A percentile compares a stretch with the other conserved stretches of the same genome.
Conservation (phyloP, 2,797 vertebrate genomes). For the Rhadinocentrus ornatus region DNA sequence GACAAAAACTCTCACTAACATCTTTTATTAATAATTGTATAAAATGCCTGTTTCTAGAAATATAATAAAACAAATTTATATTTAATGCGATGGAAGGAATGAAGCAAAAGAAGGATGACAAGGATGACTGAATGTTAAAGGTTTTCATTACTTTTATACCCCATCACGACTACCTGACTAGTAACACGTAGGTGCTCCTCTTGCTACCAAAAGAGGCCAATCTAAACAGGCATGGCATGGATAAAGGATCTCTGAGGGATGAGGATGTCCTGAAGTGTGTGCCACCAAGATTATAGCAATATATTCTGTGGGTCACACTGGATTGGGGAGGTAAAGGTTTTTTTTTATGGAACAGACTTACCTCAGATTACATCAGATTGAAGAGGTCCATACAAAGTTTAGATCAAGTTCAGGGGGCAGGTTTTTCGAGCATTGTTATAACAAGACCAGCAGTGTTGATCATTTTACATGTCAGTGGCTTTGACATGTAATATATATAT, state of each 20-base stretch:
- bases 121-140: neutral
- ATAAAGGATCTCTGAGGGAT: neutral
- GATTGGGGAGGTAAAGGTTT: neutral
- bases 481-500: too few relatives aligned
- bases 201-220: too few relatives aligned
- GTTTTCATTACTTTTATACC: neutral
- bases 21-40: neutral
- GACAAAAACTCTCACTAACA: constrained; percentile 26
- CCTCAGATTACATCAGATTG: neutral
- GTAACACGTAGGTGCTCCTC: too few relatives aligned
- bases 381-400: neutral
- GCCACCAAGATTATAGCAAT: neutral
- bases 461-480: too few relatives aligned
- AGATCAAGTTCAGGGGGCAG: neutral
- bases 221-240: too few relatives aligned
- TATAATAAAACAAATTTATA: neutral
- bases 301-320: neutral
- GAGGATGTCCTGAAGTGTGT: neutral
- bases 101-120: neutral
- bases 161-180: too few relatives aligned
- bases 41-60: neutral
- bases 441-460: too few relatives aligned
- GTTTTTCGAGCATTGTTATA: neutral
- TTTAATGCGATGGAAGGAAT: neutral
- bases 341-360: neutral